These are phyloP conservation scores for Catajapyx aquilonaris DNA, from an alignment of 1,140 invertebrate species.

Conservation along the genomic window DNA sequence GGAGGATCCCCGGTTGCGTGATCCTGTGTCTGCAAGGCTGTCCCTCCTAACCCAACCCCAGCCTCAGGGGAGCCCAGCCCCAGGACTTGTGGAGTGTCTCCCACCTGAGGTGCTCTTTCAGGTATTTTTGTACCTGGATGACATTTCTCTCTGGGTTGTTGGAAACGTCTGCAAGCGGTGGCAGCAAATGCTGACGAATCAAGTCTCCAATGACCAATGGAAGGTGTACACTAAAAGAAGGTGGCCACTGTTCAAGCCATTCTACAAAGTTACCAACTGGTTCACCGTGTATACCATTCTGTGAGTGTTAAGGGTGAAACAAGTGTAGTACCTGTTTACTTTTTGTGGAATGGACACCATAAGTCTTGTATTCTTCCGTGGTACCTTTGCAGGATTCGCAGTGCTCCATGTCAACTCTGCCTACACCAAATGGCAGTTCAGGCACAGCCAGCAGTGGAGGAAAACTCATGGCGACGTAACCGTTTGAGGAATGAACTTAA, in stretches of 20 bases:
- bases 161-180: constrained; percentile 68
- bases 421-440: constrained; percentile 50
- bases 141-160: constrained; percentile 70
- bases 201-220: constrained; percentile 55
- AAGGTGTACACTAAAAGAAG: constrained; percentile 42
- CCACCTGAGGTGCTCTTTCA: constrained; percentile 51
- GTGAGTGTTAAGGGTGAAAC: constrained; percentile 19
- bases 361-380: too few species aligned
- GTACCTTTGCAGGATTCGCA: constrained; percentile 41
- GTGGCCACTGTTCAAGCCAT: constrained; percentile 65
- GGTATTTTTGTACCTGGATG: constrained; percentile 75
- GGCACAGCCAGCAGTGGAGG: constrained; percentile 32
- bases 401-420: constrained; percentile 65
- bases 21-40: constrained; percentile 24
- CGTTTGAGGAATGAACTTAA: constrained; percentile 50
- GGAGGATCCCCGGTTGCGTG: too few species aligned
- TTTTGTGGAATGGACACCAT: too few species aligned
- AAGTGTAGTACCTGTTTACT: constrained; percentile 1
- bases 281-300: constrained; percentile 40
- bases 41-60: constrained; percentile 19
- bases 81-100: constrained; percentile 29
- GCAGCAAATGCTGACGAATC: constrained; percentile 51
- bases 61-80: constrained; percentile 19
- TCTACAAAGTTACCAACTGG: constrained; percentile 44
- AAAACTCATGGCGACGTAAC: constrained; percentile 50